Conservation (phyloP, 2,797 vertebrate species). For the Esox lucius region DNA sequence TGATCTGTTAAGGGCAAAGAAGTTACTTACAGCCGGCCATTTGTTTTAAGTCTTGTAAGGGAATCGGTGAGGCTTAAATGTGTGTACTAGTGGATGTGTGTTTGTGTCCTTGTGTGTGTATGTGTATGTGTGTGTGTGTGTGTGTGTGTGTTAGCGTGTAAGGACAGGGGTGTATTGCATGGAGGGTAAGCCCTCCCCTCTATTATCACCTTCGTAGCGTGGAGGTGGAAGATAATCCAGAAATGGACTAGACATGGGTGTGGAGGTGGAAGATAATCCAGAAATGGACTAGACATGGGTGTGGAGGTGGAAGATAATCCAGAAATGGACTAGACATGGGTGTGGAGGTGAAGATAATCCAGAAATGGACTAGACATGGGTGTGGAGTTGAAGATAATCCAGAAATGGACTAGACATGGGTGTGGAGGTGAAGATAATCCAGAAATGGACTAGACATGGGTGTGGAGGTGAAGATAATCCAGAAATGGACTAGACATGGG, state of each 20-base stretch:
- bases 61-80: conserved; percentile 13
- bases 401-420: not conserved
- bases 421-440: too few relatives aligned
- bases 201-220: not conserved
- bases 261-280: too few relatives aligned
- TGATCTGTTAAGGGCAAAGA: conserved; percentile 20
- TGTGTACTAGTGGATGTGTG: conserved; percentile 6
- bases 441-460: too few relatives aligned
- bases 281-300: too few relatives aligned
- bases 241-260: not conserved
- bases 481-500: too few relatives aligned
- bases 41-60: conserved; percentile 7
- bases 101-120: not conserved
- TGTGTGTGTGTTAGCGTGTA: not conserved
- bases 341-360: too few relatives aligned
- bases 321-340: too few relatives aligned
- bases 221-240: not conserved
- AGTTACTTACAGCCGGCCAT: conserved; percentile 15
- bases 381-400: too few relatives aligned
- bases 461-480: too few relatives aligned
- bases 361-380: not conserved
- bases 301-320: too few relatives aligned
- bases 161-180: not conserved
- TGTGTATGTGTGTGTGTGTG: too few relatives aligned
- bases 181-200: not conserved